Percentiles rank a stretch among this genome's conserved stretches.
Evolutionary conservation across 2,797 vertebrate genomes (phyloP).

Genomic region (Perodicticus potto): DNA sequence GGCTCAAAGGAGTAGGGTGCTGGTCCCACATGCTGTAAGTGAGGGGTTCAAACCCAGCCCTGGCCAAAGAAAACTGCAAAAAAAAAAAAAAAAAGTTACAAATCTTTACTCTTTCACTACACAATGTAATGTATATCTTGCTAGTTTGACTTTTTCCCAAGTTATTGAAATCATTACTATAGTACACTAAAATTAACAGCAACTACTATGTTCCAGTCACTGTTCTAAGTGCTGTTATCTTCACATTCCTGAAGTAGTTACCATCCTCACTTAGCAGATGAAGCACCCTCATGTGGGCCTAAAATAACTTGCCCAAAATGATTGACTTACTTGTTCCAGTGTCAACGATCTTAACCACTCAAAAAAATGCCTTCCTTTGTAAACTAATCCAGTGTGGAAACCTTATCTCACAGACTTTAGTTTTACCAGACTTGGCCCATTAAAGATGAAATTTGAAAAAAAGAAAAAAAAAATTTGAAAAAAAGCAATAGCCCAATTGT

Average conservation of each 20-base stretch:
- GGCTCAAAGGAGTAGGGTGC: too few species aligned
- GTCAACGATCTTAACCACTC: not conserved
- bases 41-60: too few species aligned
- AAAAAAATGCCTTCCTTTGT: not conserved
- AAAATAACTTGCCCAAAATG: not conserved
- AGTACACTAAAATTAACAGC: not conserved
- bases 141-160: not conserved
- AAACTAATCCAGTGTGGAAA: not conserved
- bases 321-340: not conserved
- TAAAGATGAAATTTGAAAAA: not conserved
- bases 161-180: not conserved
- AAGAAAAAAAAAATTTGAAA: not conserved
- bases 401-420: not conserved
- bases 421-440: constrained; percentile 3
- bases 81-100: too few species aligned
- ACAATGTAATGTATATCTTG: not conserved
- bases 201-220: not conserved
- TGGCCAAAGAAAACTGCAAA: too few species aligned
- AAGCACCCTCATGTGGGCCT: not conserved
- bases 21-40: too few species aligned
- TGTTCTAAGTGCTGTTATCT: not conserved
- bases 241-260: not conserved
- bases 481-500: not conserved
- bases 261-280: not conserved
- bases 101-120: not conserved